phyloP scores from a whole-genome alignment of 2,888 invertebrate species.

The Sialis fuliginosa region DNA sequence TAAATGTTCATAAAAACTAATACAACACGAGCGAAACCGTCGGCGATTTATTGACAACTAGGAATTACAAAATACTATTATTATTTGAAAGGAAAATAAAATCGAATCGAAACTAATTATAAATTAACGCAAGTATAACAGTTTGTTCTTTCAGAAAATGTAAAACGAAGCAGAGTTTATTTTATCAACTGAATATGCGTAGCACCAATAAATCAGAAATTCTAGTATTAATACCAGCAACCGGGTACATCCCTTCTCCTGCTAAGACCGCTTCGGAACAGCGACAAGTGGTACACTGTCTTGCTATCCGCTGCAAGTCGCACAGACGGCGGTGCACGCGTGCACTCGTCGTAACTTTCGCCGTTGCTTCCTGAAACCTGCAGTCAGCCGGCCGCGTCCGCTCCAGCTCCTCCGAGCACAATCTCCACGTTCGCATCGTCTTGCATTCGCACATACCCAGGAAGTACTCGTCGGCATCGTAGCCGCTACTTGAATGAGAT shows the following conservation, averaged over 20 bases:
- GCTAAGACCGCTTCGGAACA: constrained; percentile 16
- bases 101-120: no score
- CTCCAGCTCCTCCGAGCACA: constrained; percentile 21
- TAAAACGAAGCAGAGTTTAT: no score
- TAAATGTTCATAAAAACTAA: no score
- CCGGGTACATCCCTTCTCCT: constrained; percentile 19
- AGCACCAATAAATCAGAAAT: not conserved
- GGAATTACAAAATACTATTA: no score
- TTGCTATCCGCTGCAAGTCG: constrained; percentile 21
- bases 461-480: constrained; percentile 20
- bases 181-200: not conserved
- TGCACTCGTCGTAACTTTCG: constrained; percentile 14
- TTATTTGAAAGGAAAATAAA: no score
- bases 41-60: no score
- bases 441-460: constrained; percentile 24
- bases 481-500: constrained; percentile 11
- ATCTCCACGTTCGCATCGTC: constrained; percentile 23
- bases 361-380: constrained; percentile 18
- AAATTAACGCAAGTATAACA: no score
- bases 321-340: constrained; percentile 27
- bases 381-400: constrained; percentile 18
- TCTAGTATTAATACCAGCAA: constrained; percentile 16
- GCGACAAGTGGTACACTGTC: constrained; percentile 16
- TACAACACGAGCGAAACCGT: no score
- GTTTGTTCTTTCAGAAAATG: no score